These are phyloP conservation scores for Lasioglossum vierecki DNA, from an alignment of 2,888 invertebrate genomes.

Conservation along the genomic window DNA sequence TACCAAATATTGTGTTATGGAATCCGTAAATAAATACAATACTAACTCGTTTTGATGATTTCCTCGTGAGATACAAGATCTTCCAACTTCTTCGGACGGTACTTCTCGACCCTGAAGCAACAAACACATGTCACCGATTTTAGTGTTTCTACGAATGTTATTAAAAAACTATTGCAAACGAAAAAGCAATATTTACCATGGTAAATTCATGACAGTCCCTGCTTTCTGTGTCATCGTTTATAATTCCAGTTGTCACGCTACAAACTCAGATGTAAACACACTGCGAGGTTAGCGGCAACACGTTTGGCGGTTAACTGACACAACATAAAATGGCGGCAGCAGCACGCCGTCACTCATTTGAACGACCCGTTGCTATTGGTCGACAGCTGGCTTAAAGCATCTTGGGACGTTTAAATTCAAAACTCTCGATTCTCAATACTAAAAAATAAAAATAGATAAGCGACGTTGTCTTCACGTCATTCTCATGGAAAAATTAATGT, in stretches of 20 bases:
- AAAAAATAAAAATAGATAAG: not conserved
- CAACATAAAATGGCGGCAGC: not conserved
- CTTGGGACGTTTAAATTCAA: not conserved
- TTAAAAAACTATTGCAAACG: conserved; percentile 25
- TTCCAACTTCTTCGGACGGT: conserved; percentile 95
- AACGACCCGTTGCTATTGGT: conserved; percentile 20
- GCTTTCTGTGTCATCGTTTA: conserved; percentile 47
- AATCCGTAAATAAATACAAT: conserved; percentile 16
- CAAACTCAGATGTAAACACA: not conserved
- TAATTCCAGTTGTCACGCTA: not conserved
- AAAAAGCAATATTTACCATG: conserved; percentile 85
- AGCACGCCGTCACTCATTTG: conserved; percentile 13
- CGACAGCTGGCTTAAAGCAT: not conserved
- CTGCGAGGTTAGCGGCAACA: conserved; percentile 48
- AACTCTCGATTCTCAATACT: not conserved
- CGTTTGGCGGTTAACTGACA: conserved; percentile 18
- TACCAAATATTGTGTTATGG: not conserved
- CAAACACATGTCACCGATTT: not conserved
- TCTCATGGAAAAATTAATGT: not conserved
- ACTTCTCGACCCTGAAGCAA: conserved; percentile 96
- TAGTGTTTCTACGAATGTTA: not conserved
- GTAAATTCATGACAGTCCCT: conserved; percentile 85
- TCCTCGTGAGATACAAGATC: conserved; percentile 99
- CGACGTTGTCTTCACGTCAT: not conserved
- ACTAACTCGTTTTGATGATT: conserved; percentile 97